Percentiles rank a stretch among this genome's conserved stretches.
Evolutionary conservation across 2,888 invertebrate species (phyloP).

Genomic region (Cheilosia soror): DNA sequence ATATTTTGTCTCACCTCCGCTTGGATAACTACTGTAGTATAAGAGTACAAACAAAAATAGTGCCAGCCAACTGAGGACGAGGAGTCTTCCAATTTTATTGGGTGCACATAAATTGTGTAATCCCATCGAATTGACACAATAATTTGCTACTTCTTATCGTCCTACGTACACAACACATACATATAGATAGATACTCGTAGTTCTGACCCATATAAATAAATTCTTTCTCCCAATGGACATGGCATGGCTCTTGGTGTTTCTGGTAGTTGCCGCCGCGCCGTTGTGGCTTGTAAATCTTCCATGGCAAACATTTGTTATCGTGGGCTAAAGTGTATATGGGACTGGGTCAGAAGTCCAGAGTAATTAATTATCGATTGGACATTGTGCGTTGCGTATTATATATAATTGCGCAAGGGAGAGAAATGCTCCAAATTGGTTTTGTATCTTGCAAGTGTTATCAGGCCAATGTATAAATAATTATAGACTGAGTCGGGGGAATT

Average conservation of each 20-base stretch:
- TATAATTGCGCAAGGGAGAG: background rate
- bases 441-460: background rate
- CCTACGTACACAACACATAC: background rate
- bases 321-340: background rate
- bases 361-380: constrained; percentile 31
- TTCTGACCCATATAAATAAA: constrained; percentile 46
- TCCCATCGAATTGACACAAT: constrained; percentile 52
- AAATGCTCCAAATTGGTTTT: background rate
- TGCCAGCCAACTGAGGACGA: too few species aligned
- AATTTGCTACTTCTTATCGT: constrained; percentile 53
- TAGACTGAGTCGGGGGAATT: background rate
- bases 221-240: constrained; percentile 12
- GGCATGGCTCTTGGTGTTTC: background rate
- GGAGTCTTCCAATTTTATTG: background rate
- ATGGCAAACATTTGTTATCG: constrained; percentile 45
- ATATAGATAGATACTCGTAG: background rate
- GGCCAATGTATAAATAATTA: background rate
- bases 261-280: constrained; percentile 9
- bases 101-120: constrained; percentile 33
- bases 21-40: too few species aligned
- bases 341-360: constrained; percentile 14
- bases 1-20: too few species aligned
- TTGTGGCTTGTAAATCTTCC: constrained; percentile 41
- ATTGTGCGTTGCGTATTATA: background rate
- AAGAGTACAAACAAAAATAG: too few species aligned